Evolutionary conservation across 2,888 invertebrate species (phyloP), one percentile per base, ranked within the genome.

Genomic region (Notodonta ziczac): DNA sequence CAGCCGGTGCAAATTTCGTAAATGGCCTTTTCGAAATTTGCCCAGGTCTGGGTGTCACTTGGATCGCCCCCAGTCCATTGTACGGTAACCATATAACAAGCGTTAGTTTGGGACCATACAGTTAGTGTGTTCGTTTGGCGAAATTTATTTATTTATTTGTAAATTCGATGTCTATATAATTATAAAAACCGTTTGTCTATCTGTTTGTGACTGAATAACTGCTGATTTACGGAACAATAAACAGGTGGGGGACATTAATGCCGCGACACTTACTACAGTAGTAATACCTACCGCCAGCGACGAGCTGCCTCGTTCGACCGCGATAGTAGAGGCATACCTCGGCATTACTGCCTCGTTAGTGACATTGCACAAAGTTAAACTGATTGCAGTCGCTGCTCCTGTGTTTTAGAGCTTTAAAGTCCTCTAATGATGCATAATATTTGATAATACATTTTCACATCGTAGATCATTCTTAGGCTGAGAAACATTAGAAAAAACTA

Each of bases 281-380:
- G 24, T 24, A 2, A 1, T 24, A 24, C 24, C 24, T 10, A 2
- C 50, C 14, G 50, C 50, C 16, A 5, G 50, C 50, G 50, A 50
- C 16, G 5, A 50, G 16, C 14, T 16, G 50, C 50, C 50, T 16
- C 16, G 50, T 50, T 50, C 50, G 42, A 9, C 16, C 16, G 50
- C 56, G 40, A 55, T n/a, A 58, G 24, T 59, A 46, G 40, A 13
- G 13, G 14, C 54, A 32, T 59, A 46, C n/a, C 46, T 53, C 42
- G 7, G 14, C 16, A 44, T 42, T 53, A 44, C 39, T 40, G 58
- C 51, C 53, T 58, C 58, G 52, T 58, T 56, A 51, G 55, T 10
- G 50, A 44, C 16, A 50, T 9, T 16, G 50, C 10, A 7, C 8
- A 16, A 50, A 50, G 16, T 16, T 50, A 16, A 46, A 46, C 46